These are phyloP conservation scores for Cyprinodon variegatus DNA, from an alignment of 2,113 vertebrate species.

Conservation along the genomic window DNA sequence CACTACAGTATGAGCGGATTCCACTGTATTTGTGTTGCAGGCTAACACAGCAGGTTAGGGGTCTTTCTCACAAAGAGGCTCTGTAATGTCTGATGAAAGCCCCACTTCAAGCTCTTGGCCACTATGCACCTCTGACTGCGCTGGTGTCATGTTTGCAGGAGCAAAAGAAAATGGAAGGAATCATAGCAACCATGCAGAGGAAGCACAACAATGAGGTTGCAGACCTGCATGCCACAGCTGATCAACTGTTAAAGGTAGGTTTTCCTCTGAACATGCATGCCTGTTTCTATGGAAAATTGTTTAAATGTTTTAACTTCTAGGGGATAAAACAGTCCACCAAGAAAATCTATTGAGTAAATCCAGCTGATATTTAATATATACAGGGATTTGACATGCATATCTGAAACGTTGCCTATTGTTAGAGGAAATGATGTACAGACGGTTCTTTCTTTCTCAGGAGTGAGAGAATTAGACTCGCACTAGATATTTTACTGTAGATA, in stretches of 20 bases:
- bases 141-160: constrained; percentile 74
- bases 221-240: constrained; percentile 74
- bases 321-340: not conserved
- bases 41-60: constrained; percentile 23
- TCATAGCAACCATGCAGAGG: constrained; percentile 66
- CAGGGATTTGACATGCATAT: not conserved
- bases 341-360: not conserved
- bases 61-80: constrained; percentile 65
- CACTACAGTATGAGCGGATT: too few species aligned
- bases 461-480: too few species aligned
- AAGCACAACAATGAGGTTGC: constrained; percentile 71
- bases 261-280: not conserved
- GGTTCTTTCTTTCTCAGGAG: not conserved
- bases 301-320: not conserved
- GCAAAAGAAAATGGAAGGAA: constrained; percentile 72
- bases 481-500: too few species aligned
- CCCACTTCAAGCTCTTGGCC: constrained; percentile 39
- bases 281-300: not conserved
- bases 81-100: constrained; percentile 63
- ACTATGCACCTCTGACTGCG: constrained; percentile 40
- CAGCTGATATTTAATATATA: not conserved
- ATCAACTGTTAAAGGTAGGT: constrained; percentile 73
- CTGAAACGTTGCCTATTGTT: not conserved
- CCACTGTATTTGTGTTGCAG: constrained; percentile 35
- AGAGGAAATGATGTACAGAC: not conserved